Evolutionary conservation across 2,797 vertebrate species (phyloP).

Genomic region (Rhabdomys pumilio): DNA sequence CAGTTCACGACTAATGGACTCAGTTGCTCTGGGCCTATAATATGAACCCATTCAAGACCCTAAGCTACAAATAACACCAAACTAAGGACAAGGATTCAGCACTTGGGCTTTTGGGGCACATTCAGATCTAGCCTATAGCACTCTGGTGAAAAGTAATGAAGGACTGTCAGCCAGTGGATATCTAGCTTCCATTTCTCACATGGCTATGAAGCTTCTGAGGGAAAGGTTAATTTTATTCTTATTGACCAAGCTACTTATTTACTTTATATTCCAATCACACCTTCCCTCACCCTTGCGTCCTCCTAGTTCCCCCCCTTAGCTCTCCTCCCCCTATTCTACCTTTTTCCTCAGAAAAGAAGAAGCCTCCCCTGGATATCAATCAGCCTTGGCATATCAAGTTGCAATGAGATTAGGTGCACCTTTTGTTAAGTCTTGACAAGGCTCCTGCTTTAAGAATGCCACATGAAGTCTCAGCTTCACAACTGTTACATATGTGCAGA

Average conservation of each 20-base stretch:
- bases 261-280: background rate
- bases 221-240: background rate
- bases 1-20: background rate
- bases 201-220: background rate
- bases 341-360: background rate
- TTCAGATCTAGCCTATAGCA: background rate
- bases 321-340: background rate
- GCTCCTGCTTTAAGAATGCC: background rate
- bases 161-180: background rate
- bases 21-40: background rate
- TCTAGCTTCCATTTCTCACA: background rate
- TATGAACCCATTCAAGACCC: background rate
- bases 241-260: background rate
- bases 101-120: background rate
- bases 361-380: background rate
- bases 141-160: background rate
- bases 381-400: background rate
- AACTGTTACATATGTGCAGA: background rate
- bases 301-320: background rate
- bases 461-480: background rate
- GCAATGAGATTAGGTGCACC: background rate
- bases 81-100: background rate
- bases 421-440: background rate
- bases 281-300: background rate
- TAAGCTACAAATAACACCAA: background rate